Base-by-base conservation (phyloP, 2,888 invertebrate species). In the Falcaria lacertinaria region DNA sequence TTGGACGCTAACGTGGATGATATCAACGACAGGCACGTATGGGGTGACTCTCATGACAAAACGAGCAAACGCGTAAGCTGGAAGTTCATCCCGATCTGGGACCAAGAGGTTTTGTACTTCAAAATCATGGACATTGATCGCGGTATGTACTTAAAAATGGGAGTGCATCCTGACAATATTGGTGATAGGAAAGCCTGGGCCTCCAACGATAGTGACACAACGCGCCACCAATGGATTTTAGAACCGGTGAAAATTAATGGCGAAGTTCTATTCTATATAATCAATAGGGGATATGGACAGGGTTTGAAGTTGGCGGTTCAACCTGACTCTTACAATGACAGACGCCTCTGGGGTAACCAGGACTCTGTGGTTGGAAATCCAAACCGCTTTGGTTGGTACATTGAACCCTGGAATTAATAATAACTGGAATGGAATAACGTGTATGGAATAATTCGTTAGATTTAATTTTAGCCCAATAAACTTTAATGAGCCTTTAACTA, bases 171-270 rank as follows among this genome's bases (percentile, higher is more conserved):
- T 2, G 58, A 60, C 25, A 42, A 25, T 4, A 15, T 41, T 0
- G 60, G 64, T 7, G 61, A 71, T 15, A 64, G 69, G 28, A 52
- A 56, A 42, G 57, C 52, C 4, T 65, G 44, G 49, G 73, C 64
- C 2, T 50, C 58, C 0, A 48, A 42, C 8, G 25, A 45, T 15
- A 43, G 54, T 2, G 42, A 47, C 5, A 57, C 52, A 14, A 15
- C 41, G 1, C 47, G 57, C 4, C 63, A 55, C n/a, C 41, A 42
- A 15, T 72, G 64, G 67, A 44, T 38, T 11, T 37, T 76, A n/a
- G 47, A 61, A 37, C 71, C 76, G 3, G 38, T 47, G 1, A 54
- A 57, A 34, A 35, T 49, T 8, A 44, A 56, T 33, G 57, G 53
- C 8, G 46, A 50, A 7, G 16, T 73, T 1, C 8, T 60, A 1